Evolutionary conservation across 1,140 invertebrate species (phyloP).

Genomic region (Notospermus geniculatus): DNA sequence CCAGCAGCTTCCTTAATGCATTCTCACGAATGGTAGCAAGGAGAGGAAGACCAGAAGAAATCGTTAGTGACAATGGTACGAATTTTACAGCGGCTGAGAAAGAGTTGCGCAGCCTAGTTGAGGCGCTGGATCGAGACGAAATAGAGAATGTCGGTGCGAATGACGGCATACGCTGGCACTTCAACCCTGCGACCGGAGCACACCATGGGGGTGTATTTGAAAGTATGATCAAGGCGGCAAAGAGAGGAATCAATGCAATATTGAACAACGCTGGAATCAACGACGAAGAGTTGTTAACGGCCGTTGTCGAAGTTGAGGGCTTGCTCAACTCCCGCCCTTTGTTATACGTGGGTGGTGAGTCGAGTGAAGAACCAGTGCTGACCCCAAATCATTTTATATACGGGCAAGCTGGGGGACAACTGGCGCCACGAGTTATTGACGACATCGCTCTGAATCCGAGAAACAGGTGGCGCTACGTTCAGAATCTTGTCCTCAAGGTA

Average conservation of each 20-base stretch:
- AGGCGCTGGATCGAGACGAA: not conserved
- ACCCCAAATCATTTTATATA: slow-evolving; percentile 38
- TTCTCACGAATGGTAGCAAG: slow-evolving; percentile 8
- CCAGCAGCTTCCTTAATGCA: slow-evolving; percentile 11
- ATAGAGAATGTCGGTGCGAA: too few species aligned
- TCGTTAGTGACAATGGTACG: slow-evolving; percentile 19
- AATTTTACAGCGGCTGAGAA: slow-evolving; percentile 16
- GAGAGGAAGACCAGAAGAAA: slow-evolving; percentile 8
- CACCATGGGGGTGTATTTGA: slow-evolving; percentile 18
- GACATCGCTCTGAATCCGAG: not conserved
- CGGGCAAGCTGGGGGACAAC: too few species aligned
- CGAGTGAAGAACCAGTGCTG: slow-evolving; percentile 26
- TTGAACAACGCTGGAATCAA: not conserved
- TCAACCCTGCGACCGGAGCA: slow-evolving; percentile 13
- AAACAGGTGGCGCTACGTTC: slow-evolving; percentile 9
- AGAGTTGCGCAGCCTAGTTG: slow-evolving; percentile 1
- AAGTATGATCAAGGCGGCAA: slow-evolving; percentile 9
- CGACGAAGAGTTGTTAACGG: too few species aligned
- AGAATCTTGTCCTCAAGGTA: slow-evolving; percentile 11
- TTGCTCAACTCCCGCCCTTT: slow-evolving; percentile 32
- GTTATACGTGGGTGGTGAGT: slow-evolving; percentile 33
- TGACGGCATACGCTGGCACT: too few species aligned
- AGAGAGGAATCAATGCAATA: slow-evolving; percentile 6
- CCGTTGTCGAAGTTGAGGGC: slow-evolving; percentile 24
- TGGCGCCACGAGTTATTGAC: slow-evolving; percentile 6